A percentile compares a stretch with the other conserved stretches of the same genome.
Conservation (phyloP, 2,888 invertebrate species). For the Tetheella fluctuosa region DNA sequence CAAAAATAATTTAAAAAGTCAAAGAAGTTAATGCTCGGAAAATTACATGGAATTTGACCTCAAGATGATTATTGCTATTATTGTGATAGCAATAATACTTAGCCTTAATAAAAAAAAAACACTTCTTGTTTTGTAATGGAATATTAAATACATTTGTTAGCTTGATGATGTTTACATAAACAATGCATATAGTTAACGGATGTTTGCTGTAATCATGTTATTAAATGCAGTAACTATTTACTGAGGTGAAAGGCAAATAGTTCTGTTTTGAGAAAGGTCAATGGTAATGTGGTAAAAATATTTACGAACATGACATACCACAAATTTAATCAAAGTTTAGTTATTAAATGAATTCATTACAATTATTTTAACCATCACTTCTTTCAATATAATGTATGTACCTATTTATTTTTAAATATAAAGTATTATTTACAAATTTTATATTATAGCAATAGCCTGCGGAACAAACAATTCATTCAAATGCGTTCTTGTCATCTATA, state of each 20-base stretch:
- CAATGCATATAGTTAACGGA: constrained; percentile 7
- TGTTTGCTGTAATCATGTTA: constrained; percentile 4
- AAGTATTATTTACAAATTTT: no score
- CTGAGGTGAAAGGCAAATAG: neutral
- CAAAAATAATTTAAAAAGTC: neutral
- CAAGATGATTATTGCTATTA: neutral
- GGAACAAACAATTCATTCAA: no score
- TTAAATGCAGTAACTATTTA: neutral
- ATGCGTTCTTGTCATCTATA: no score
- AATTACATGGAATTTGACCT: constrained; percentile 6
- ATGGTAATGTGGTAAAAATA: no score
- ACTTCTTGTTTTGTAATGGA: constrained; percentile 1
- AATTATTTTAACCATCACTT: no score
- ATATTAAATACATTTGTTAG: neutral
- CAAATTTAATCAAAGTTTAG: no score
- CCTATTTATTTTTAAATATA: no score
- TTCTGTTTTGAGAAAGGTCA: neutral
- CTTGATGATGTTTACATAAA: constrained; percentile 9
- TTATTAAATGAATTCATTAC: no score
- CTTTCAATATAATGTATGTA: no score
- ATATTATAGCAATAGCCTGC: no score
- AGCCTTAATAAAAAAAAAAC: constrained; percentile 10
- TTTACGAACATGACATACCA: no score
- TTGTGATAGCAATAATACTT: neutral
- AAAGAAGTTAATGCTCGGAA: neutral